Conservation (phyloP, 2,113 vertebrate genomes). For the Capra hircus region DNA sequence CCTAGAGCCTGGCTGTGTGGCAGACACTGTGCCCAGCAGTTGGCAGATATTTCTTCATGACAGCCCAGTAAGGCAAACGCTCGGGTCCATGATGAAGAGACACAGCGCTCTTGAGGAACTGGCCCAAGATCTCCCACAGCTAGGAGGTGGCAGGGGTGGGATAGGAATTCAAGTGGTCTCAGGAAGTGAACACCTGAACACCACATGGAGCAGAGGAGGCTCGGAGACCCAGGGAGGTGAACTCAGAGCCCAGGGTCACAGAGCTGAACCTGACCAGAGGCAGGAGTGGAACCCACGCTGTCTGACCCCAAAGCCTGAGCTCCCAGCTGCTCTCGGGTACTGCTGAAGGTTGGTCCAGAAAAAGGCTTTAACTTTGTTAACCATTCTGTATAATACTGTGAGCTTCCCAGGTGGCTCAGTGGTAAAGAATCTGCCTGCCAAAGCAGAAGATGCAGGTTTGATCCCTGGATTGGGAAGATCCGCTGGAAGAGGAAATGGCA, state of each 20-base stretch:
- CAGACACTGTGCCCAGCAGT: background rate
- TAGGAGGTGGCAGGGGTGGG: background rate
- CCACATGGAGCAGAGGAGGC: background rate
- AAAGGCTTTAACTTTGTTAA: background rate
- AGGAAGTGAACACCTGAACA: rapidly evolving
- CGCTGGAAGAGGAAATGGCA: background rate
- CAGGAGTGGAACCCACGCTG: background rate
- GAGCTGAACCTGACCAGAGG: background rate
- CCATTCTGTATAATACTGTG: background rate
- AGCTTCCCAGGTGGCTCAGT: background rate
- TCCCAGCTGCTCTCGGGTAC: background rate
- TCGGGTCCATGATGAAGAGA: background rate
- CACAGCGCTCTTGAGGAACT: no score
- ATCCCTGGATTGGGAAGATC: background rate
- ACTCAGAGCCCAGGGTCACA: background rate
- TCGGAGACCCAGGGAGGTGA: background rate
- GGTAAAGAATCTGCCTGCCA: background rate
- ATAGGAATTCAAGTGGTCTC: background rate
- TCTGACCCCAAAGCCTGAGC: background rate
- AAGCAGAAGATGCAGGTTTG: background rate
- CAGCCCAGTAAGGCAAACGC: background rate
- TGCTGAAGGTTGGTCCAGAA: background rate
- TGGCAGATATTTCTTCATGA: background rate
- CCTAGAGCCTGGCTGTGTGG: background rate
- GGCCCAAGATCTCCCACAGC: background rate